A percentile compares a stretch with the other conserved stretches of the same genome.
Conservation (phyloP, 1,140 invertebrate species). For the Hyles vespertilio region DNA sequence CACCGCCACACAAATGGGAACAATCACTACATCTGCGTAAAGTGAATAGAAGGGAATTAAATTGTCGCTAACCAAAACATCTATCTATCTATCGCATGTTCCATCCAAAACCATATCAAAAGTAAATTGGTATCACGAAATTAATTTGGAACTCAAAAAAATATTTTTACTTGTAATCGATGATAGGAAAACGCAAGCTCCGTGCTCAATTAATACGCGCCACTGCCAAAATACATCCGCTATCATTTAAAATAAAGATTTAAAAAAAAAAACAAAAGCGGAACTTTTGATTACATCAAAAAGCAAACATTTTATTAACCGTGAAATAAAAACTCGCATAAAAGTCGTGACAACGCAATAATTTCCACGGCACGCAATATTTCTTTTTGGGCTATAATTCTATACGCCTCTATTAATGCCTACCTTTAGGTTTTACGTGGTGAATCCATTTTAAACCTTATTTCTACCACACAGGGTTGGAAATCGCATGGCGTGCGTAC, state of each 20-base stretch:
- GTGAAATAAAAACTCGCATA: conserved; percentile 24
- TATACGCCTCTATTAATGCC: conserved; percentile 17
- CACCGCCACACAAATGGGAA: no score
- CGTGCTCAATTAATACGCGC: no score
- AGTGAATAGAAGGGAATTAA: no score
- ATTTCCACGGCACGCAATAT: conserved; percentile 31
- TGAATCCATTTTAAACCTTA: conserved; percentile 5
- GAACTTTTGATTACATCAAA: conserved; percentile 9
- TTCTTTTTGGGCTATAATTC: conserved; percentile 31
- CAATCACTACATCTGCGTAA: no score
- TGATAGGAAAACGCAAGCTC: no score
- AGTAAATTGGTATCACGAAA: no score
- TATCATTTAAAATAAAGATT: not conserved
- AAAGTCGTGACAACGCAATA: conserved; percentile 25
- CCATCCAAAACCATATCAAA: no score
- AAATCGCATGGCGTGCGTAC: conserved; percentile 5
- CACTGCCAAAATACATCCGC: no score
- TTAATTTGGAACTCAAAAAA: no score
- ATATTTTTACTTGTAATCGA: no score
- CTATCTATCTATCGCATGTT: no score
- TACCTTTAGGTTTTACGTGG: conserved; percentile 4
- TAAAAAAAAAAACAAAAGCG: not conserved
- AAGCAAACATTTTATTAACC: conserved; percentile 21
- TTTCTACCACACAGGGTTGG: conserved; percentile 6
- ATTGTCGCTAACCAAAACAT: no score